A percentile compares a stretch with the other conserved stretches of the same genome.
Evolutionary conservation across 2,888 invertebrate genomes (phyloP).

Genomic region (Dryococelus australis): DNA sequence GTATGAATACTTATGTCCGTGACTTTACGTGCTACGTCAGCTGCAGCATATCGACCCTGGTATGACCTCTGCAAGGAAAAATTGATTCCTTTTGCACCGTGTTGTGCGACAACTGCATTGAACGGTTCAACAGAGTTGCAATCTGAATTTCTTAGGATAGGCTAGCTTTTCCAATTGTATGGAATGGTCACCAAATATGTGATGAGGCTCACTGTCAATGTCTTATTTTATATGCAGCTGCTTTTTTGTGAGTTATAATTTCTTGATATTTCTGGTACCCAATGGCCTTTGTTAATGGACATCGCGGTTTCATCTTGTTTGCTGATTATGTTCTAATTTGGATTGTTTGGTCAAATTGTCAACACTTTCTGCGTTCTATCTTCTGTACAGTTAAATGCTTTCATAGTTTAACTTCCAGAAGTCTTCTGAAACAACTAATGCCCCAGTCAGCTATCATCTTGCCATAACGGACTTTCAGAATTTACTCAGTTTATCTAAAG

Average conservation of each 20-base stretch:
- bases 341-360: slow-evolving; percentile 30
- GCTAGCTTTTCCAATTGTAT: background rate
- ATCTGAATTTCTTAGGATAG: slow-evolving; percentile 34
- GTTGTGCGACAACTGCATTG: slow-evolving; percentile 33
- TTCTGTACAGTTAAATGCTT: background rate
- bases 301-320: slow-evolving; percentile 24
- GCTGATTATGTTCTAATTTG: background rate
- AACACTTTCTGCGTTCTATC: slow-evolving; percentile 7
- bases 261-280: slow-evolving; percentile 21
- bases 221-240: slow-evolving; percentile 18
- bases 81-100: slow-evolving; percentile 38
- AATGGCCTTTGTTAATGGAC: slow-evolving; percentile 34
- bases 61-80: slow-evolving; percentile 34
- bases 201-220: slow-evolving; percentile 38
- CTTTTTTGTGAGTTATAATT: background rate
- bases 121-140: slow-evolving; percentile 33
- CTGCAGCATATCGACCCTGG: slow-evolving; percentile 36
- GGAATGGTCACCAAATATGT: slow-evolving; percentile 40
- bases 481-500: slow-evolving; percentile 38
- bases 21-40: slow-evolving; percentile 13
- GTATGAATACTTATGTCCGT: no score
- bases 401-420: no score
- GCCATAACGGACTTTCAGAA: slow-evolving; percentile 36
- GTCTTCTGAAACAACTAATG: background rate
- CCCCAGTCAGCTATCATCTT: slow-evolving; percentile 29